phyloP scores from a whole-genome alignment of 2,888 invertebrate genomes.

The Lasioglossum pauxillum region DNA sequence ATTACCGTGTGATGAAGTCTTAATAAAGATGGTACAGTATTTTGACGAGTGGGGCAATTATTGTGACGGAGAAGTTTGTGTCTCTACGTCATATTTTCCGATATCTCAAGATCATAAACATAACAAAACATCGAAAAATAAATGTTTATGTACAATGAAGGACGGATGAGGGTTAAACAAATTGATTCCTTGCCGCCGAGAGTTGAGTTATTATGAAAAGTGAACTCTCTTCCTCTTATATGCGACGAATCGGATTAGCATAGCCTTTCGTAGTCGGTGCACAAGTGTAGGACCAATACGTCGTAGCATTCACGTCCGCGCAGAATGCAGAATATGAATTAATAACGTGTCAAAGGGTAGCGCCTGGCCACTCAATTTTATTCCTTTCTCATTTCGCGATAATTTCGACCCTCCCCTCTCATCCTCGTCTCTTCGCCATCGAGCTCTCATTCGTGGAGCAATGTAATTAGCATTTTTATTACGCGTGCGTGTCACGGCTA shows the following conservation, averaged over 20 bases:
- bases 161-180: neutral
- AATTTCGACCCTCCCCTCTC: slow-evolving; percentile 38
- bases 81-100: no score
- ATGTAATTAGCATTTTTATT: slow-evolving; percentile 77
- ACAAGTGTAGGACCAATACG: neutral
- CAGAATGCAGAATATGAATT: slow-evolving; percentile 32
- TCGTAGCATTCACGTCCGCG: slow-evolving; percentile 10
- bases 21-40: no score
- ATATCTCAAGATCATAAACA: no score
- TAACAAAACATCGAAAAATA: no score
- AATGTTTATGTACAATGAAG: no score
- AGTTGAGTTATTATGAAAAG: neutral
- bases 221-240: neutral
- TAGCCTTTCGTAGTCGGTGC: neutral
- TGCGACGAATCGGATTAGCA: neutral
- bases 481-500: slow-evolving; percentile 64
- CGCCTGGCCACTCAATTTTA: slow-evolving; percentile 18
- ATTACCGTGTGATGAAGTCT: no score
- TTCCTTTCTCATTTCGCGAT: slow-evolving; percentile 37
- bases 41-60: no score
- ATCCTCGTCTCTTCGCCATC: slow-evolving; percentile 32
- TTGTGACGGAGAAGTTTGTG: no score
- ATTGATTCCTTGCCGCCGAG: neutral
- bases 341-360: neutral
- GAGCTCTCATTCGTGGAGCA: slow-evolving; percentile 52